Evolutionary conservation across 1,140 invertebrate species (phyloP).

Genomic region (Alviniconcha marisindica): DNA sequence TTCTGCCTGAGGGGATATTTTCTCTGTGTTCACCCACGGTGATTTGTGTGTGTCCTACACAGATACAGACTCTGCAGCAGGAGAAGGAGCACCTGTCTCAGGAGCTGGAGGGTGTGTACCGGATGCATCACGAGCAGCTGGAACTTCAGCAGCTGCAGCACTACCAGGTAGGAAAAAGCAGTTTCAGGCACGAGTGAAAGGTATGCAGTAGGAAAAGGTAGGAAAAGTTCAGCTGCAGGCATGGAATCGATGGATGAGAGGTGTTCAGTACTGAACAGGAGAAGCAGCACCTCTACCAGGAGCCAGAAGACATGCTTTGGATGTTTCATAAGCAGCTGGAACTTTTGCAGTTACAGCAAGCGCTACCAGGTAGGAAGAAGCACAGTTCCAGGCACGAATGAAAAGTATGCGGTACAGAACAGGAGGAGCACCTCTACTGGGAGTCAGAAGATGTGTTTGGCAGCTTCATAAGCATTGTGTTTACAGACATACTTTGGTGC

Average conservation of each 20-base stretch:
- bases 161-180: constrained; percentile 62
- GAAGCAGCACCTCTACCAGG: constrained; percentile 56
- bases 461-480: too few species aligned
- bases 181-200: constrained; percentile 50
- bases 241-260: constrained; percentile 63
- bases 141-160: constrained; percentile 72
- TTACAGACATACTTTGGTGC: too few species aligned
- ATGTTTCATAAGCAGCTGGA: constrained; percentile 69
- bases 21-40: too few species aligned
- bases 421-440: too few species aligned
- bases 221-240: constrained; percentile 70
- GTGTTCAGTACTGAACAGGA: constrained; percentile 66
- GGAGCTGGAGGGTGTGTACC: constrained; percentile 67
- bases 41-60: not conserved
- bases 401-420: too few species aligned
- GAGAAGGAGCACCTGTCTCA: constrained; percentile 63
- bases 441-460: too few species aligned
- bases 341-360: constrained; percentile 68
- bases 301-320: constrained; percentile 63
- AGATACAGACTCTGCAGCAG: constrained; percentile 66
- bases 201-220: constrained; percentile 68
- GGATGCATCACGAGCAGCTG: constrained; percentile 69
- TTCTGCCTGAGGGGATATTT: too few species aligned
- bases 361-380: constrained; percentile 63
- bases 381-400: not conserved